Base-by-base conservation (phyloP, 2,888 invertebrate genomes). In the Halictus quadricinctus region DNA sequence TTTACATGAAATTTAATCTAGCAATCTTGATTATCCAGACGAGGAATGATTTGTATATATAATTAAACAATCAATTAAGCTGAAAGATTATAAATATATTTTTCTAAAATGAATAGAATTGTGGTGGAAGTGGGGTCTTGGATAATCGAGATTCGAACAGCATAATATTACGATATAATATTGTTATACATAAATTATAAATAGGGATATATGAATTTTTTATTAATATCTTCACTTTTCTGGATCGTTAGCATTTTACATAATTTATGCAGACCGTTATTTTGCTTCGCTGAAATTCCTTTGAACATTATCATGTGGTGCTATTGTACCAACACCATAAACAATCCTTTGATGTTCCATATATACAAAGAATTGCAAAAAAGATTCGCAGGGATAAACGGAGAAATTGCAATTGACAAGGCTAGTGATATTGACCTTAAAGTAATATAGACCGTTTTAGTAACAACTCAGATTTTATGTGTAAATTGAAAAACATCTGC, bases 401-500 rank as follows among this genome's bases (percentile, higher is more conserved):
- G 3, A 58, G 46, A n/a, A 29, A 10, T 43, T 74, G 18, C 18
- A 58, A 58, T 58, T 58, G 5, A 36, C 70, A 74, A 54, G 54
- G 46, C 46, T 73, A 48, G 43, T 54, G 70, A 78, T 64, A 81
- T 58, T 60, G 15, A 74, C 48, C 66, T 69, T 79, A 48, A 82
- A 77, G 21, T 77, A 21, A 60, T 78, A 80, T 60, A 75, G 69
- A 7, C 25, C 72, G 36, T 83, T 76, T 79, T 66, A 54, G 13
- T 72, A 48, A 72, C 18, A 79, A 64, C n/a, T 72, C 18, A 58
- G 70, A 25, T 36, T 36, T 78, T 70, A 73, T 21, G 58, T 86
- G 86, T 87, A 86, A 87, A 83, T 87, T 86, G 84, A 43, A 66
- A 64, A 86, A 79, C 81, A 87, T 80, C 73, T 76, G 73, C 84